These are phyloP conservation scores for Drosophila ficusphila DNA, from an alignment of 1,140 invertebrate species.

Conservation along the genomic window DNA sequence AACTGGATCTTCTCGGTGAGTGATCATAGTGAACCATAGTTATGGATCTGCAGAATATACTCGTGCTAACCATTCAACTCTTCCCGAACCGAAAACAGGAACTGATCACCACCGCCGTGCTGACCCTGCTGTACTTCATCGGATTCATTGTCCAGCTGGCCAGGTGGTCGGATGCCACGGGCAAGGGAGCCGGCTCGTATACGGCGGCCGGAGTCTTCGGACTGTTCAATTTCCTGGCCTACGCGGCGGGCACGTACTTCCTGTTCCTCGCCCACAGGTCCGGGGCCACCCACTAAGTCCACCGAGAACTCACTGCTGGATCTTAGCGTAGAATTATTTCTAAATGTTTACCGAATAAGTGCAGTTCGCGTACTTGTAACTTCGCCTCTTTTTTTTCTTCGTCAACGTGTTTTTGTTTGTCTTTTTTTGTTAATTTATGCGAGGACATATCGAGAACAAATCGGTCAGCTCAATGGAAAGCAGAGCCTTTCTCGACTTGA, in stretches of 20 bases:
- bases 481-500: constrained; percentile 31
- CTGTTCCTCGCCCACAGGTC: constrained; percentile 91
- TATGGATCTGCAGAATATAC: no score
- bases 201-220: constrained; percentile 92
- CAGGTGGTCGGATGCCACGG: constrained; percentile 85
- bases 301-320: background rate
- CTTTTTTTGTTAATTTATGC: constrained; percentile 39
- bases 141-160: constrained; percentile 92
- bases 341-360: constrained; percentile 57
- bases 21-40: no score
- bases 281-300: constrained; percentile 79
- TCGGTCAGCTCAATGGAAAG: constrained; percentile 16
- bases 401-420: constrained; percentile 7
- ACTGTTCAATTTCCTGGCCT: constrained; percentile 91
- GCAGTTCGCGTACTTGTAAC: constrained; percentile 32
- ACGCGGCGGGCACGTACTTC: constrained; percentile 90
- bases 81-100: constrained; percentile 86
- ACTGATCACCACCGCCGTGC: constrained; percentile 89
- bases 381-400: constrained; percentile 19
- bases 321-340: constrained; percentile 44
- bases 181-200: constrained; percentile 85
- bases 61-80: no score
- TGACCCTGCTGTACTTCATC: constrained; percentile 90
- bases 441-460: constrained; percentile 8
- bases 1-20: constrained; percentile 94